Base-by-base conservation (phyloP, 2,888 invertebrate genomes). In the Lamproptera curius region DNA sequence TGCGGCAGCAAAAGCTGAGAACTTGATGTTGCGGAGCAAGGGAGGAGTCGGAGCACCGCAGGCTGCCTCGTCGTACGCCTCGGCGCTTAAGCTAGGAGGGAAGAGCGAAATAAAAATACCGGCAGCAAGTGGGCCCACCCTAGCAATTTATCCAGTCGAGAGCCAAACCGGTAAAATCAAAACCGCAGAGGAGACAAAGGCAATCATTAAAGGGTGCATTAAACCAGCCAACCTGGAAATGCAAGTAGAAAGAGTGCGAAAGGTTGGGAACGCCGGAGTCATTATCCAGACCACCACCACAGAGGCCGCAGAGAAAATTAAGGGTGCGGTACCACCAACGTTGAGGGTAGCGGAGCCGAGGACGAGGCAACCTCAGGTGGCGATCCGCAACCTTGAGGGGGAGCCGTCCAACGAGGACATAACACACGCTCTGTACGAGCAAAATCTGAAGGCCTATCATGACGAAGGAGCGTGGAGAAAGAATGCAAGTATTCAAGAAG, bases 381-480 rank as follows among this genome's bases (percentile, higher is more conserved):
- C 39, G 0, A 3, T 50, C 2, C 1, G 40, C 0, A 14, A 28
- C 2, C 26, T 49, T 1, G 40, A 37, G 2, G 16, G 31, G 0
- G 37, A 31, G 0, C 14, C 36, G 1, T 16, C 31, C 2, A 9
- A 1, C 0, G 39, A 15, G 1, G 49, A 51, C 0, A 16, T 36
- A 0, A 1, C 57, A 0, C 0, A 45, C 0, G 54, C 50, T 1
- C 35, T 61, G 0, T 52, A 54, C 0, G 16, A 33, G 0, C 34
- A 46, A 0, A 58, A 58, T 16, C 4, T 58, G 53, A 53, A 28
- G 3, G 16, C 26, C 36, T 2, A 16, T 16, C 13, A 26, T 23
- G 39, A 13, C 39, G 0, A 11, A 26, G 16, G 16, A 43, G 6
- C 8, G 16, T 36, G 9, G 11, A 9, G 6, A 39, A 23, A 14